Evolutionary conservation across 2,888 invertebrate genomes (phyloP), one percentile per base, ranked within the genome.

Genomic region (Plutella xylostella): DNA sequence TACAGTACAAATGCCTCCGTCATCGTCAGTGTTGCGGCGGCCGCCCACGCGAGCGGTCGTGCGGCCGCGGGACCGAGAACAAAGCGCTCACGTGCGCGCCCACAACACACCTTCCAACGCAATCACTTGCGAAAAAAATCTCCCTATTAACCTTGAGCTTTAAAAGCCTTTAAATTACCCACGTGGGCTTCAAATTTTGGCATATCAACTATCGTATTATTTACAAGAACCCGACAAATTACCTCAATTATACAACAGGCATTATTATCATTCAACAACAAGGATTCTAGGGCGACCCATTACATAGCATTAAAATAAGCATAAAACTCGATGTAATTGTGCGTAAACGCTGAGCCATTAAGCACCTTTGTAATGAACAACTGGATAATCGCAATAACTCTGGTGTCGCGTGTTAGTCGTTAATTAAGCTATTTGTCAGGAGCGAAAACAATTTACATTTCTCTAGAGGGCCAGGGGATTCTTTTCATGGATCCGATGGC

Each of bases 391-490:
- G 67, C 68, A 69, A 70, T 72, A 69, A 77, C 64, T 71, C 68
- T 63, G 60, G 63, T 60, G 68, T 72, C 68, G 68, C 69, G 72
- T 74, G 77, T 74, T 73, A 67, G 63, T 67, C 69, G 78, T 80
- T 83, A 83, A 83, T 83, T 80, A 83, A 83, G 82, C 80, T 77
- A 83, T 83, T 83, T 83, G 82, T 83, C 82, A 72, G 73, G 65
- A 66, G 69, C 64, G 63, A 60, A 66, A 60, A 65, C 72, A 70
- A 80, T 82, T 82, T 82, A 80, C 79, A 82, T 82, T 79, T 79
- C 77, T 76, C 68, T 65, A 54, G 63, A 65, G 69, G 68, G 70
- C 72, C 69, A 67, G 65, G 64, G 68, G 68, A 66, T 68, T 63
- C 68, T 56, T 48, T 48, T 58, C 56, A 58, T 58, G 62, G 61